These are phyloP conservation scores for Perithous albicinctus DNA, from an alignment of 2,888 invertebrate species.

Conservation along the genomic window DNA sequence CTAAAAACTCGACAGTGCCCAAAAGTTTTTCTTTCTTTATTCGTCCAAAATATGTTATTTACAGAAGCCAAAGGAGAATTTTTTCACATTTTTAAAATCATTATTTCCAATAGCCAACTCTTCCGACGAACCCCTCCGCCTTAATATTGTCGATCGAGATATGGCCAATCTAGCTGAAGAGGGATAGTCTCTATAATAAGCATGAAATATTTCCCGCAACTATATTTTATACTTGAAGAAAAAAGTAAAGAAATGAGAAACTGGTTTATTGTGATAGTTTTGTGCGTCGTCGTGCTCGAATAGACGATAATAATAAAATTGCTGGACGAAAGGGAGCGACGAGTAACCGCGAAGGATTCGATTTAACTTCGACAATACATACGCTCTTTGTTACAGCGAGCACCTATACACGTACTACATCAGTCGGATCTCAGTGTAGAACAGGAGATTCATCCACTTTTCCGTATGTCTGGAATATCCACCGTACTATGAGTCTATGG, in stretches of 20 bases:
- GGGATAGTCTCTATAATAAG: background rate
- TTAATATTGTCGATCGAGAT: background rate
- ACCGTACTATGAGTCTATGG: background rate
- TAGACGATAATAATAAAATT: constrained; percentile 32
- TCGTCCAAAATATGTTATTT: no score
- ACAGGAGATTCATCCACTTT: constrained; percentile 13
- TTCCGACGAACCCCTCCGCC: background rate
- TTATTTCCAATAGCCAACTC: no score
- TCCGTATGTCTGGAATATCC: constrained; percentile 2
- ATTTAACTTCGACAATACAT: constrained; percentile 19
- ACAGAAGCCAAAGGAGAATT: no score
- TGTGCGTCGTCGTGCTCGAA: constrained; percentile 13
- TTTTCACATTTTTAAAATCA: no score
- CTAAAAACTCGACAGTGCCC: no score
- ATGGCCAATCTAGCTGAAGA: background rate
- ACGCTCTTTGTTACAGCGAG: background rate
- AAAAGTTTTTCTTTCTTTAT: no score
- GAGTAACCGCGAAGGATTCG: constrained; percentile 25
- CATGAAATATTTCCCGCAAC: background rate
- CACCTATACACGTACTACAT: background rate
- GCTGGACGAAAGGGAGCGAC: background rate
- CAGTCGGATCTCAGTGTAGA: background rate
- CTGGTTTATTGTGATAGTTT: background rate
- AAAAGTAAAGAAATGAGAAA: background rate
- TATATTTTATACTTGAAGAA: background rate